A percentile compares a stretch with the other conserved stretches of the same genome.
phyloP scores from a whole-genome alignment of 2,797 vertebrate species.

The Rhadinocentrus ornatus region DNA sequence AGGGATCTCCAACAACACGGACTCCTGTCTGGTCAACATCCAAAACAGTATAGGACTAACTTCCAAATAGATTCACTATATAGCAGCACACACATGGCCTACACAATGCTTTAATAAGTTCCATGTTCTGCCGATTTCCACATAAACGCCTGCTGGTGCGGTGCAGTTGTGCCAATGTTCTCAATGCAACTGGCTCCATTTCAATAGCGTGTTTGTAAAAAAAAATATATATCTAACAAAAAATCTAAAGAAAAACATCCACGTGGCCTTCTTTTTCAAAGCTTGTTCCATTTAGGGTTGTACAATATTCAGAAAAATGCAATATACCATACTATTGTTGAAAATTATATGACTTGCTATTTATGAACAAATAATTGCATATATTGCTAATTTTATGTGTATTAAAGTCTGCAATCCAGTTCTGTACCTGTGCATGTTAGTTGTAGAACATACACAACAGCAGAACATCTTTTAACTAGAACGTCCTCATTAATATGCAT shows the following conservation, averaged over 20 bases:
- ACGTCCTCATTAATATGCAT: too few species aligned
- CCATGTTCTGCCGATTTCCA: slow-evolving; percentile 40
- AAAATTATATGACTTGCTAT: too few species aligned
- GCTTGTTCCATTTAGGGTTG: too few species aligned
- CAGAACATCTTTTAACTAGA: neutral
- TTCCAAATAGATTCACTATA: slow-evolving; percentile 39
- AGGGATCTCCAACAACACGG: slow-evolving; percentile 23
- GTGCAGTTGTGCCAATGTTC: neutral
- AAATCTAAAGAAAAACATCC: neutral
- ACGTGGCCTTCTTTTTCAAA: too few species aligned
- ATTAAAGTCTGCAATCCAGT: neutral
- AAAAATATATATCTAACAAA: neutral
- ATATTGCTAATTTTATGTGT: neutral
- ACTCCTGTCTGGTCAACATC: slow-evolving; percentile 38
- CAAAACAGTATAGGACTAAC: slow-evolving; percentile 36
- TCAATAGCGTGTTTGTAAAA: neutral
- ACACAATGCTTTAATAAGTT: slow-evolving; percentile 46
- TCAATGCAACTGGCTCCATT: slow-evolving; percentile 39
- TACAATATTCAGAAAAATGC: too few species aligned
- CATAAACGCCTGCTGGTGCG: slow-evolving; percentile 45
- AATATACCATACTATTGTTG: too few species aligned
- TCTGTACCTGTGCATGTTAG: neutral
- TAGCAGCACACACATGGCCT: slow-evolving; percentile 31
- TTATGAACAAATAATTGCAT: neutral
- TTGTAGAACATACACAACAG: neutral